These are phyloP conservation scores for Zosterops japonicus DNA, from an alignment of 2,113 vertebrate species.

Conservation along the genomic window DNA sequence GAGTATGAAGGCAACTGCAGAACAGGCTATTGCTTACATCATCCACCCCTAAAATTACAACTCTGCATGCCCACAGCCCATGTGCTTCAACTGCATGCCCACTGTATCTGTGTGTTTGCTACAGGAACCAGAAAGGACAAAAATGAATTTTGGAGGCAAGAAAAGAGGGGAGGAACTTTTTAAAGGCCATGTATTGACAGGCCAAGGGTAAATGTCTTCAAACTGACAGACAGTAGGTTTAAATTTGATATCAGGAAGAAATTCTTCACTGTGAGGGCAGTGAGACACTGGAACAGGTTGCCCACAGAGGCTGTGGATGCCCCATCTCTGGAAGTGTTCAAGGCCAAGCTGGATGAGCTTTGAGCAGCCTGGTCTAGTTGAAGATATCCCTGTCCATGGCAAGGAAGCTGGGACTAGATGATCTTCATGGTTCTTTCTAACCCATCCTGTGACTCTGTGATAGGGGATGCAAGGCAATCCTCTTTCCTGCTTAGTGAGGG, in stretches of 20 bases:
- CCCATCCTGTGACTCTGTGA: background rate
- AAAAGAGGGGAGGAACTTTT: background rate
- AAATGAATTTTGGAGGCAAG: background rate
- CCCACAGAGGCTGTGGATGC: background rate
- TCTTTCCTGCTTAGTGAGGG: background rate
- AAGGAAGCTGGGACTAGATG: background rate
- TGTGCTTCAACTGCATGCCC: background rate
- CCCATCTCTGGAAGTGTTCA: background rate
- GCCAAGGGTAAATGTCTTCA: background rate
- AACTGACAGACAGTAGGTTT: background rate
- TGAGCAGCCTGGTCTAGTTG: background rate
- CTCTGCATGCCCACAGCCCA: rapidly evolving
- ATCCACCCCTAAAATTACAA: background rate
- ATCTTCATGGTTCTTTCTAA: background rate
- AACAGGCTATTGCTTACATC: background rate
- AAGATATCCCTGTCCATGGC: background rate
- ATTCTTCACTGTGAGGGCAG: background rate
- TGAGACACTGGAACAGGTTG: background rate
- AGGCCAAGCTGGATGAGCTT: background rate
- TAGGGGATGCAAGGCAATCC: background rate
- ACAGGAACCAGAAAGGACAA: background rate
- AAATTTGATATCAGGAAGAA: background rate
- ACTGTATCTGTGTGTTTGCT: background rate
- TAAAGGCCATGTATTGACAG: background rate
- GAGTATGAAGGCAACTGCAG: background rate